Evolutionary conservation across 2,888 invertebrate genomes (phyloP), one percentile per base, ranked within the genome.

Genomic region (Pyrrhia umbra): DNA sequence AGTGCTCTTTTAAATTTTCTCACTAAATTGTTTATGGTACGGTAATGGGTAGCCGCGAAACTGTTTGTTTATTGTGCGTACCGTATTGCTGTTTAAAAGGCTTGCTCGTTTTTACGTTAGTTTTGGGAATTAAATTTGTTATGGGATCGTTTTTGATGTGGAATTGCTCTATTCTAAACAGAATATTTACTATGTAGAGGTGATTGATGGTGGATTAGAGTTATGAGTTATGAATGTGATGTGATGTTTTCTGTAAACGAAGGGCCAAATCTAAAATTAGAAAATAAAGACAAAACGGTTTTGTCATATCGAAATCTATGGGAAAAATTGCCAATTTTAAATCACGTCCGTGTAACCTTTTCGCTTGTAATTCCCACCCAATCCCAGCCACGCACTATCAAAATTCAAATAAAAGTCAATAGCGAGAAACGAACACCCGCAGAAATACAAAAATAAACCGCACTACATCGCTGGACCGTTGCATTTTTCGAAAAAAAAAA

Each of bases 351-450:
- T 63, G 65, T 74, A 56, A 66, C n/a, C 46, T 49, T 43, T 55
- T 37, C 40, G 23, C 47, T 42, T 50, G 49, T 51, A 55, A 55
- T 68, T 59, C 46, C 25, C 75, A 78, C 77, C 58, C 68, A 79
- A 81, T 83, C 71, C n/a, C 69, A 73, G 72, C 67, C 62, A 78
- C 77, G 77, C 77, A 80, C 76, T 84, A 80, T 79, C 80, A 82
- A 83, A 89, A 87, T 85, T 85, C 82, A 83, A 89, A 90, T 86
- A 87, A 88, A 91, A 89, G 82, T 87, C 88, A 86, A 89, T 86
- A 88, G 88, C 85, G 88, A 86, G 86, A 87, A 88, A 87, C 83
- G 84, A 86, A 87, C 84, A 86, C 84, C 83, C 82, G 81, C 79
- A 82, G 85, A 88, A 89, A 90, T 83, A 88, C 82, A 82, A 84